These are phyloP conservation scores for Physocephala rufipes DNA, from an alignment of 2,888 invertebrate species.

Conservation along the genomic window DNA sequence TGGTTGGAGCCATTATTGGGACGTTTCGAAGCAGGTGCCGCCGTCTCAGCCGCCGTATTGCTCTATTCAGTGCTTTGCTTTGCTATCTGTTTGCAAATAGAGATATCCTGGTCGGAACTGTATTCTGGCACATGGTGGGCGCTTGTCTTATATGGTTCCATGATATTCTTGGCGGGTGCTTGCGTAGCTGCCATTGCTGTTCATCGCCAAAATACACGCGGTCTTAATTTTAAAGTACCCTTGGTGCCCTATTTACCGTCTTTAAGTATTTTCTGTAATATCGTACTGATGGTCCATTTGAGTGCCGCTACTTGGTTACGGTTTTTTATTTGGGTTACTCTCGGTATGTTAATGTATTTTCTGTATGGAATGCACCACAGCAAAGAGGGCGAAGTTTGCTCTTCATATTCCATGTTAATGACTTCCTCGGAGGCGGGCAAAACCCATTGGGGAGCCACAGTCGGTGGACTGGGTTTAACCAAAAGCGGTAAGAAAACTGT, in stretches of 20 bases:
- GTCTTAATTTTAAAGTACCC: constrained; percentile 81
- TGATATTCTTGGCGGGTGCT: constrained; percentile 72
- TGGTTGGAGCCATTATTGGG: constrained; percentile 80
- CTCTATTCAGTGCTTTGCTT: constrained; percentile 74
- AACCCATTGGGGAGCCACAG: constrained; percentile 70
- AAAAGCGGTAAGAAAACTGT: constrained; percentile 52
- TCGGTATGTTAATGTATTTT: constrained; percentile 85
- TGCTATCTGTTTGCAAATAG: constrained; percentile 75
- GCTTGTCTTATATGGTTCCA: constrained; percentile 71
- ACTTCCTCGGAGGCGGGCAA: constrained; percentile 73
- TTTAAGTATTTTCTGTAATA: constrained; percentile 81
- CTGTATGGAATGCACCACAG: constrained; percentile 87
- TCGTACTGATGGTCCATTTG: constrained; percentile 84
- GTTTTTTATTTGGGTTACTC: constrained; percentile 86
- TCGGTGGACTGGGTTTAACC: constrained; percentile 50
- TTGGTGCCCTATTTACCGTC: constrained; percentile 83
- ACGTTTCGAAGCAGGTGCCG: constrained; percentile 79
- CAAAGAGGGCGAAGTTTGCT: constrained; percentile 73
- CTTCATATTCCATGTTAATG: constrained; percentile 74
- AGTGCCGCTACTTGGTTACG: constrained; percentile 84
- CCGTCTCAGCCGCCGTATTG: constrained; percentile 77
- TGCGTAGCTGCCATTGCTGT: constrained; percentile 80
- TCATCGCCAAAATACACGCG: constrained; percentile 78
- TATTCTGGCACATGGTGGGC: constrained; percentile 75
- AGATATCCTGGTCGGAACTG: constrained; percentile 71